Base-by-base conservation (phyloP, 2,888 invertebrate genomes). In the Piscicola geometra region DNA sequence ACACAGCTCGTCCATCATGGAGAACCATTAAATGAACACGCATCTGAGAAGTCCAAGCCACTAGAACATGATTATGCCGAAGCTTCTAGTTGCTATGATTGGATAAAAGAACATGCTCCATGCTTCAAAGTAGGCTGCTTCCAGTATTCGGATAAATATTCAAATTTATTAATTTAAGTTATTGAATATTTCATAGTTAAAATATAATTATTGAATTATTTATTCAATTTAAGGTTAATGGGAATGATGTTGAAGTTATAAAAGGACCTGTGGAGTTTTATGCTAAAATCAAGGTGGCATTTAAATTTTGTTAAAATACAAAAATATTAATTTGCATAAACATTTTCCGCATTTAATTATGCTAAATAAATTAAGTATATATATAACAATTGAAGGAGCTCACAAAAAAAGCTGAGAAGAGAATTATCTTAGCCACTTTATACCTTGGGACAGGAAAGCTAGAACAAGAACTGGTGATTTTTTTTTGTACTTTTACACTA, bases 401-500 rank as follows among this genome's bases (percentile, higher is more conserved):
- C 41, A 71, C 76, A 5, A 36, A n/a, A 33, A 80, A 78, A 35
- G 84, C 87, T 5, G 83, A 83, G 77, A 79, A 81, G 52, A 82
- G 87, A 75, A 84, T 88, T 56, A 81, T 86, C 0, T 85, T 99
- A 71, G 93, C 93, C 2, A 96, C 98, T 78, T 87, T 99, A 18
- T 99, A 99, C 84, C 87, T 98, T 76, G 98, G 99, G 21, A 94
- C 91, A 72, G 96, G 96, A 0, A 84, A 88, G 28, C 86, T 94
- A 80, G 98, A 98, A 86, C 88, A 88, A 76, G 88, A 90, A 73
- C 86, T 99, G 82, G 91, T 90, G 83, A 69, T 69, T 30, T 88
- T n/a, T n/a, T n/a, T n/a, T n/a, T 93, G 73, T 30, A 12, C 21
- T 1, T 60, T 72, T 1, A 52, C n/a, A 0, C 32, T 28, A 50